Evolutionary conservation across 2,888 invertebrate species (phyloP), one percentile per base, ranked within the genome.

Genomic region (Oscheius onirici): DNA sequence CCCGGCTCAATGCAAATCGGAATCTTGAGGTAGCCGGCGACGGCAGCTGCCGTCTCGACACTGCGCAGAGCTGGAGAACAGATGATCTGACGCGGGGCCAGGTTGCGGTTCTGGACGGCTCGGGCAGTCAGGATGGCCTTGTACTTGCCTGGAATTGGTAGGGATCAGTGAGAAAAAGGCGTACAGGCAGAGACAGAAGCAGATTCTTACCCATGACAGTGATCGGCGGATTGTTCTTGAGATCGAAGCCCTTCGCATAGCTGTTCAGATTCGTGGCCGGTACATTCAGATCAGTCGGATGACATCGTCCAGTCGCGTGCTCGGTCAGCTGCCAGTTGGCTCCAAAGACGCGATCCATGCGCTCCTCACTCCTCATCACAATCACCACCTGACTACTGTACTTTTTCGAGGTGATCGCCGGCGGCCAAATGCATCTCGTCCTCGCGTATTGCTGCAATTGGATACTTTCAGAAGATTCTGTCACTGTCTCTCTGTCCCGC

Each of bases 11-110:
- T 52, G 20, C 17, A 34, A 34, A 66, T 41, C n/a, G 20, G 24
- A 40, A 66, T 52, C 22, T 54, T 54, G 28, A 71, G 46, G 6
- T 60, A 63, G 17, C 15, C 20, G 15, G 75, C 75, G 22, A 75
- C 67, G 22, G 72, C 72, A 2, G 65, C 49, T 1, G 75, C 72
- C 11, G 75, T 75, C 49, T 75, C 69, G 15, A 75, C 68, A n/a
- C 57, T 73, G 15, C 75, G 75, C n/a, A 75, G 72, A 24, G 72
- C 61, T 13, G 75, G 75, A 10, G 71, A 58, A n/a, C 67, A 70
- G 26, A 70, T 57, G 51, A 70, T 61, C 17, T 43, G 15, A 20
- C 46, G 34, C 6, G 69, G 69, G 11, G 46, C 11, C 49, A 57
- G 34, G 13, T 44, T 44, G n/a, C 72, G 67, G 43, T 67, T 60